phyloP scores from a whole-genome alignment of 2,797 vertebrate species.

The Macrochelys suwanniensis region DNA sequence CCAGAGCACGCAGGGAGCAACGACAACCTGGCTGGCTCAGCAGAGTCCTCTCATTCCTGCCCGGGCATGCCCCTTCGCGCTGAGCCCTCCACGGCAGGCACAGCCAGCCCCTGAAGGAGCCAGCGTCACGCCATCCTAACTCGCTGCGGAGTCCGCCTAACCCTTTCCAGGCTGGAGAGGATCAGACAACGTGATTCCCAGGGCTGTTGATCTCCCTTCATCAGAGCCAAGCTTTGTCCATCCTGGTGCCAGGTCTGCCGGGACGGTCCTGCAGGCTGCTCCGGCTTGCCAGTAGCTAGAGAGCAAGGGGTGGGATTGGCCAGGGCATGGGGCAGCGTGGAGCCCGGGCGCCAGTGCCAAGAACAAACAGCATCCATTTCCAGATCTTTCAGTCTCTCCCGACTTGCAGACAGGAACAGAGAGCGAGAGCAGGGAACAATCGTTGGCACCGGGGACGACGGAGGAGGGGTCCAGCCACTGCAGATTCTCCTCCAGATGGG shows the following conservation, averaged over 20 bases:
- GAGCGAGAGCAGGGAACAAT: background rate
- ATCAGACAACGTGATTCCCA: background rate
- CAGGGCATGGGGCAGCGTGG: background rate
- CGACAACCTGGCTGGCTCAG: background rate
- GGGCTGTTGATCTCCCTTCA: background rate
- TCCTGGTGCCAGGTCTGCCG: background rate
- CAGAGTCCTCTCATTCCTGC: background rate
- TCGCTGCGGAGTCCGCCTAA: background rate
- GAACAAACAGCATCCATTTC: slow-evolving; percentile 58
- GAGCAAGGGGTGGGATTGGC: background rate
- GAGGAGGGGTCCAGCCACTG: background rate
- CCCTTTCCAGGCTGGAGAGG: background rate
- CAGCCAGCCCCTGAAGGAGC: background rate
- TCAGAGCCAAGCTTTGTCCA: background rate
- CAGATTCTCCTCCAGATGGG: background rate
- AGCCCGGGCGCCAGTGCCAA: slow-evolving; percentile 56
- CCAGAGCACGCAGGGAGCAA: background rate
- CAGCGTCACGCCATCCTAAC: background rate
- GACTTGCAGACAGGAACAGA: background rate
- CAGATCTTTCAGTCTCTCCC: background rate
- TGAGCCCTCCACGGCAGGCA: background rate
- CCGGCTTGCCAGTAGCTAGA: background rate
- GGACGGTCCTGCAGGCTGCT: background rate
- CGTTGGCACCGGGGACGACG: background rate
- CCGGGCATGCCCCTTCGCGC: background rate